Evolutionary conservation across 2,888 invertebrate genomes (phyloP).

Genomic region (Emmelina monodactyla): DNA sequence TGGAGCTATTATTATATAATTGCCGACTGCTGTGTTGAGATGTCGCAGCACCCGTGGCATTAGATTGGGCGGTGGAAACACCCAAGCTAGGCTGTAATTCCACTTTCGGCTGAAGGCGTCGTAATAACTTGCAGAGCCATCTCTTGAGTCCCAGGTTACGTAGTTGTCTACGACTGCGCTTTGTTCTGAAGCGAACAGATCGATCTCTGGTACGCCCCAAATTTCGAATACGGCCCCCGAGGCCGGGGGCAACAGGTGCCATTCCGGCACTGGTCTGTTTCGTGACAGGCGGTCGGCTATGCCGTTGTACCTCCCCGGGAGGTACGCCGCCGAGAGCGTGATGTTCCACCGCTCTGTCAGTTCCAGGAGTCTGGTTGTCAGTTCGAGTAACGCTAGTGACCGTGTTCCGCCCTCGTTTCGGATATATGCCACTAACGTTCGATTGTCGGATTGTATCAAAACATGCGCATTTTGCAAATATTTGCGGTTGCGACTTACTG

Average conservation of each 20-base stretch:
- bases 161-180: conserved; percentile 11
- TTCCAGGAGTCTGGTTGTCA: not conserved
- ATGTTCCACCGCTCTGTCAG: conserved; percentile 2
- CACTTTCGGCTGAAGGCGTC: not conserved
- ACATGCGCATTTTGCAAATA: not conserved
- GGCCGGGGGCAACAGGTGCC: conserved; percentile 12
- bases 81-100: not conserved
- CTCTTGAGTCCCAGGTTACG: not conserved
- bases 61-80: not conserved
- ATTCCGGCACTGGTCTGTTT: conserved; percentile 11
- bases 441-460: conserved; percentile 13
- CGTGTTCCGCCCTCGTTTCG: not conserved
- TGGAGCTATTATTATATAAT: not conserved
- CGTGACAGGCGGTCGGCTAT: conserved; percentile 14
- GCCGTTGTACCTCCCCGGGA: conserved; percentile 14
- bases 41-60: not conserved
- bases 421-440: conserved; percentile 10
- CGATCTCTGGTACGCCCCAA: conserved; percentile 14
- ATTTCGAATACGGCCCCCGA: conserved; percentile 11
- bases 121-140: not conserved
- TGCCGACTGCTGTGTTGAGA: not conserved
- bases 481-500: not conserved
- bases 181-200: conserved; percentile 13
- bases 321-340: conserved; percentile 11
- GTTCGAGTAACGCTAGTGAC: not conserved